Evolutionary conservation across 2,888 invertebrate genomes (phyloP).

Genomic region (Scelioninae gen. 2): DNA sequence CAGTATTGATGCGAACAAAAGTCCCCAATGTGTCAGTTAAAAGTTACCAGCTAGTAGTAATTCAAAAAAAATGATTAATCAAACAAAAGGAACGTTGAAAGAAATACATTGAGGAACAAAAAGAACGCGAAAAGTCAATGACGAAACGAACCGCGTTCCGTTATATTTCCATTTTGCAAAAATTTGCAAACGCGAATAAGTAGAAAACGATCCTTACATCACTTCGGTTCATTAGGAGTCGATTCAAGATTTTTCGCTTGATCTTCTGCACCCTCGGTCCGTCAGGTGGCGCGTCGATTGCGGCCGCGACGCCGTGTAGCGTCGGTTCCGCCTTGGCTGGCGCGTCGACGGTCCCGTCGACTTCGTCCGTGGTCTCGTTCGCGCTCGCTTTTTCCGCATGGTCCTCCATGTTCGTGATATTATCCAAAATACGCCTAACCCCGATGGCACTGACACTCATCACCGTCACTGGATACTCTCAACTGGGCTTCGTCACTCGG

Average conservation of each 20-base stretch:
- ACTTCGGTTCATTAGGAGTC: constrained; percentile 41
- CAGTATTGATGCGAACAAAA: too few relatives aligned
- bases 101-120: too few relatives aligned
- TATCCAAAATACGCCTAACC: constrained; percentile 65
- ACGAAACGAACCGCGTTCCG: too few relatives aligned
- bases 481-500: constrained; percentile 58
- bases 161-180: too few relatives aligned
- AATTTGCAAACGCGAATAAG: too few relatives aligned
- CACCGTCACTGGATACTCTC: constrained; percentile 76
- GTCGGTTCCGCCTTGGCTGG: constrained; percentile 70
- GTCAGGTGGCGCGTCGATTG: constrained; percentile 70
- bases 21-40: too few relatives aligned
- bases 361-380: constrained; percentile 54
- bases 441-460: constrained; percentile 71
- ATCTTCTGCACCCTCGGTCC: constrained; percentile 57
- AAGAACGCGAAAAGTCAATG: too few relatives aligned
- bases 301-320: constrained; percentile 71
- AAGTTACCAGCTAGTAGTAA: too few relatives aligned
- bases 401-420: constrained; percentile 71
- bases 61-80: too few relatives aligned
- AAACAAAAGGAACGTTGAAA: too few relatives aligned
- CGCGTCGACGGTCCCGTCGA: constrained; percentile 56
- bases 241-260: constrained; percentile 36
- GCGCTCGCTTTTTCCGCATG: constrained; percentile 57
- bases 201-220: constrained; percentile 45